Base-by-base conservation (phyloP, 2,888 invertebrate genomes). In the Chaetoderma sp. region DNA sequence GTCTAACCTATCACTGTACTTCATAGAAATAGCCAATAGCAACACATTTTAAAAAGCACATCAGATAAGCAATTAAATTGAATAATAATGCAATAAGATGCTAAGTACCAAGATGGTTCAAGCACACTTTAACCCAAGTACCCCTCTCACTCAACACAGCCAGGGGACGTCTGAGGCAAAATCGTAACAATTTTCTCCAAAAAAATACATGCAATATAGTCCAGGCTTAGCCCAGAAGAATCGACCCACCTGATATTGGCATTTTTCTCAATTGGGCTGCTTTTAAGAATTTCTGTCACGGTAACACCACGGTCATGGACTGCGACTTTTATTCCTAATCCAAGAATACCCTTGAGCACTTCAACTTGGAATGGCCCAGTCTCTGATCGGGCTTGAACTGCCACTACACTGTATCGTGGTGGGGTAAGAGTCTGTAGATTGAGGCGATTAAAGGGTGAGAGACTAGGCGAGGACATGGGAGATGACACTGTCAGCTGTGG, bases 311-410 rank as follows among this genome's bases (percentile, higher is more conserved):
- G 75, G 4, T 72, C 61, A 8, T 73, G 76, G 54, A 77, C 75
- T 47, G 68, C 68, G 13, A 82, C 76, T 49, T 79, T 80, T 60
- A 83, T 73, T n/a, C 84, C 84, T 28, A 84, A 65, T n/a, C 84
- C 83, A 21, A 80, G 68, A 58, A 84, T 79, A 25, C 83, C 81
- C 65, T 81, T 82, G 57, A 83, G 70, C 21, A 84, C 77, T 28
- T 80, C 81, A 30, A 84, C 78, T 67, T 80, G 78, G 57, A 83
- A 84, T 27, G 81, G 78, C 36, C 78, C 73, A 8, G 76, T 74
- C 49, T 78, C 77, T 45, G 73, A 76, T 5, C 83, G 69, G 10
- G 49, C 50, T 60, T 54, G 36, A 16, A 50, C 4, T 25, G 23
- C 54, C 2, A 23, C 28, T 16, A 44, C 39, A 18, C 54, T 33